Percentiles rank a stretch among this genome's conserved stretches.
Evolutionary conservation across 2,797 vertebrate species (phyloP).

Genomic region (Lacerta viridis): DNA sequence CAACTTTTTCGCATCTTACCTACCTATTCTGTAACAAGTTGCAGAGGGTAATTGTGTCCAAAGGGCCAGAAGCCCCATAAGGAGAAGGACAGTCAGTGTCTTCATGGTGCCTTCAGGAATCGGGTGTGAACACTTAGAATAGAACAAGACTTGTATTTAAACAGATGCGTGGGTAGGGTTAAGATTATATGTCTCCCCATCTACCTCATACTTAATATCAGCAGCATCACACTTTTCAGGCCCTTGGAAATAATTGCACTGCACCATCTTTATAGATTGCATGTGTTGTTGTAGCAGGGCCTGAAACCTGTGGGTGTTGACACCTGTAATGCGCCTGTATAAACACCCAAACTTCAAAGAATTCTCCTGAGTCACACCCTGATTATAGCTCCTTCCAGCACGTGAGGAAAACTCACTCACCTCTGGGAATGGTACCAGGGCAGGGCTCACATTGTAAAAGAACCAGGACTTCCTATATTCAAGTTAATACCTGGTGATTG

Average conservation of each 20-base stretch:
- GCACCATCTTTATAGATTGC: neutral
- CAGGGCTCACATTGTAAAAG: constrained; percentile 3
- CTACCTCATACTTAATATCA: constrained; percentile 15
- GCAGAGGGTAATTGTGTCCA: constrained; percentile 20
- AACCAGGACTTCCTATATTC: constrained; percentile 9
- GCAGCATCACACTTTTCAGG: neutral
- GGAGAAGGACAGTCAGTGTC: neutral
- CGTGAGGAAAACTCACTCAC: constrained; percentile 9
- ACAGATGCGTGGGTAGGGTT: neutral
- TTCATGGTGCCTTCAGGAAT: constrained; percentile 16
- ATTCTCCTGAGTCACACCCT: neutral
- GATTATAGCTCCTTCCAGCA: constrained; percentile 13
- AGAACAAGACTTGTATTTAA: constrained; percentile 17
- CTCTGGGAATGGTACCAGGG: neutral
- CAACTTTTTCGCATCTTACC: constrained; percentile 17
- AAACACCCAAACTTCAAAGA: constrained; percentile 28
- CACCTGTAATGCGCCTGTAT: neutral
- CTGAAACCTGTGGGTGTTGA: neutral
- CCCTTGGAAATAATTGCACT: constrained; percentile 11
- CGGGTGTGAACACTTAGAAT: neutral
- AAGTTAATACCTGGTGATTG: constrained; percentile 7
- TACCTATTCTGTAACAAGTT: neutral
- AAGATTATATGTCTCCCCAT: neutral
- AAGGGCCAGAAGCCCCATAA: constrained; percentile 23
- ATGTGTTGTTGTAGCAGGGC: neutral